These are phyloP conservation scores for Cheilosia variabilis DNA, from an alignment of 2,888 invertebrate genomes.

Conservation along the genomic window DNA sequence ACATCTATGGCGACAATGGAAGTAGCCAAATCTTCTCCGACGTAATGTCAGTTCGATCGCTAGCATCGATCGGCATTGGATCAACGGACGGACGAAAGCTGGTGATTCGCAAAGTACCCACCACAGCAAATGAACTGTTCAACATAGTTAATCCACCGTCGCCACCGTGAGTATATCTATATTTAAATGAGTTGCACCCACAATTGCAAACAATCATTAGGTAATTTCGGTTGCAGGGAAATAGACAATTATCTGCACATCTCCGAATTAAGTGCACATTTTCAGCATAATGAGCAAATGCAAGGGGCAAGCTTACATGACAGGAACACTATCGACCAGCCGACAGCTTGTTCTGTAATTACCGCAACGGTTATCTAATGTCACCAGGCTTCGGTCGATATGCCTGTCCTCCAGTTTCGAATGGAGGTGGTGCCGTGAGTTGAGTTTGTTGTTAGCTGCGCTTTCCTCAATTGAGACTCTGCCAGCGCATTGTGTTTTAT, in stretches of 20 bases:
- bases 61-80: constrained; percentile 94
- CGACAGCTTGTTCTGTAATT: constrained; percentile 47
- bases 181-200: not conserved
- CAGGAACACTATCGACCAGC: not conserved
- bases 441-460: constrained; percentile 32
- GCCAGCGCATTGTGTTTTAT: constrained; percentile 29
- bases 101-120: constrained; percentile 92
- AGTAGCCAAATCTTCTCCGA: constrained; percentile 86
- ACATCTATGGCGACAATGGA: constrained; percentile 87
- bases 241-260: constrained; percentile 56
- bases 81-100: constrained; percentile 94
- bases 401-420: constrained; percentile 35
- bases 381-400: not conserved
- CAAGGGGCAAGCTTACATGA: constrained; percentile 5
- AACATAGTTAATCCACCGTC: constrained; percentile 93
- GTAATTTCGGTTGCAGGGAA: constrained; percentile 54
- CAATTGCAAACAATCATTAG: constrained; percentile 47
- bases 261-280: constrained; percentile 51
- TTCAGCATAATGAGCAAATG: constrained; percentile 41
- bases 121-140: constrained; percentile 93
- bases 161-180: constrained; percentile 85
- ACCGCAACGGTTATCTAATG: constrained; percentile 49
- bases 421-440: constrained; percentile 11
- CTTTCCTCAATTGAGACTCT: constrained; percentile 43
- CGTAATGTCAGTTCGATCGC: constrained; percentile 90